Evolutionary conservation across 2,888 invertebrate genomes (phyloP).

Genomic region (Plusia festucae): DNA sequence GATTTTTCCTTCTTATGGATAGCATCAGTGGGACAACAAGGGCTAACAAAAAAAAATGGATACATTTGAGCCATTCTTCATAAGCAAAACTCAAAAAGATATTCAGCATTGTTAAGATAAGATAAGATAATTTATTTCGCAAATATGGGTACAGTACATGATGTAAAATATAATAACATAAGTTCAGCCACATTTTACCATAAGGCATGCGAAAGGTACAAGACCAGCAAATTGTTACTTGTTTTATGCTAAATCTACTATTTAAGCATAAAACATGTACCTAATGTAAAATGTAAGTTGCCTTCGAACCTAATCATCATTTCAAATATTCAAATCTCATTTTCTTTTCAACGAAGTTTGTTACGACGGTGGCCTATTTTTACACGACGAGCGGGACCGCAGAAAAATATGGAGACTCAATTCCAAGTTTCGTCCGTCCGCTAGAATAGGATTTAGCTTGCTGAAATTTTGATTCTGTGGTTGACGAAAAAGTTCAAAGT

Average conservation of each 20-base stretch:
- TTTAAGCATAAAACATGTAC: background rate
- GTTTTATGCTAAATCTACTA: background rate
- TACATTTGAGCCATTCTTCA: too few species aligned
- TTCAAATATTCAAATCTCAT: constrained; percentile 35
- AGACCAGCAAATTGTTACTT: too few species aligned
- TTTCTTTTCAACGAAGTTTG: constrained; percentile 26
- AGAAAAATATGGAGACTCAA: constrained; percentile 13
- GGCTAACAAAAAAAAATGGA: too few species aligned
- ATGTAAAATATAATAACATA: too few species aligned
- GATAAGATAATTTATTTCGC: too few species aligned
- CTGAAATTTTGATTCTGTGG: constrained; percentile 7
- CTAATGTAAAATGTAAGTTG: constrained; percentile 8
- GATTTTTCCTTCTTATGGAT: too few species aligned
- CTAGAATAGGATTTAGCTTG: constrained; percentile 10
- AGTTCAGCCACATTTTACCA: too few species aligned
- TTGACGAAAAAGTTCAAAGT: constrained; percentile 10
- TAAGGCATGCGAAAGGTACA: too few species aligned
- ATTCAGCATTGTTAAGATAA: too few species aligned
- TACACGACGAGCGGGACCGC: background rate
- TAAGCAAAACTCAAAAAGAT: too few species aligned
- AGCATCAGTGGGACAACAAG: too few species aligned
- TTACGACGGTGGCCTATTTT: constrained; percentile 6
- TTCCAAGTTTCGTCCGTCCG: constrained; percentile 10
- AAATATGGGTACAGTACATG: too few species aligned
- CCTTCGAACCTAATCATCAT: constrained; percentile 24